Evolutionary conservation across 2,888 invertebrate genomes (phyloP).

Genomic region (Sarcophaga variegata): DNA sequence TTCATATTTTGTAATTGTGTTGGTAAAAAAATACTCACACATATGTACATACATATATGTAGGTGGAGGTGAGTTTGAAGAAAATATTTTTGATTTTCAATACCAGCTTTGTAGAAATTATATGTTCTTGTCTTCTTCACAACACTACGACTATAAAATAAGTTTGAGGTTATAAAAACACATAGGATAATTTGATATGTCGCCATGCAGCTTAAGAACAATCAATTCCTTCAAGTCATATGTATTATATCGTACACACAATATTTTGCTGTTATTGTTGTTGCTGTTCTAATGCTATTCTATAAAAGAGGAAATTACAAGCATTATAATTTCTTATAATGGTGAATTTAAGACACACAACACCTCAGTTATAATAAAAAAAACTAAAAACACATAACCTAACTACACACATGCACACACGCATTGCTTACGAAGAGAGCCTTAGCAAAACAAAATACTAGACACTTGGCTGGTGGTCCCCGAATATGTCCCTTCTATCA

Average conservation of each 20-base stretch:
- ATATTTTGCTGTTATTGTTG: background rate
- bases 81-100: too few relatives aligned
- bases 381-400: slow-evolving; percentile 1
- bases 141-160: too few relatives aligned
- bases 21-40: too few relatives aligned
- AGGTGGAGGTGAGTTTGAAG: too few relatives aligned
- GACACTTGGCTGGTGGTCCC: background rate
- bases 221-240: slow-evolving; percentile 22
- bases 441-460: slow-evolving; percentile 6
- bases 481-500: background rate
- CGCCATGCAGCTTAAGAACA: background rate
- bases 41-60: too few relatives aligned
- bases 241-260: background rate
- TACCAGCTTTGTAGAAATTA: too few relatives aligned
- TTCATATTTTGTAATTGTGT: too few relatives aligned
- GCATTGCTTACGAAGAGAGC: background rate
- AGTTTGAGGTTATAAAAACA: too few relatives aligned
- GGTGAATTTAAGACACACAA: slow-evolving; percentile 56
- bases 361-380: slow-evolving; percentile 38
- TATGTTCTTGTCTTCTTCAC: too few relatives aligned
- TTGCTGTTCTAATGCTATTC: slow-evolving; percentile 41
- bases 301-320: slow-evolving; percentile 73
- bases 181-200: too few relatives aligned
- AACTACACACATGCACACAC: background rate
- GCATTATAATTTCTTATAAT: slow-evolving; percentile 76